Evolutionary conservation across 2,888 invertebrate genomes (phyloP).

Genomic region (Mesoligia furuncula): DNA sequence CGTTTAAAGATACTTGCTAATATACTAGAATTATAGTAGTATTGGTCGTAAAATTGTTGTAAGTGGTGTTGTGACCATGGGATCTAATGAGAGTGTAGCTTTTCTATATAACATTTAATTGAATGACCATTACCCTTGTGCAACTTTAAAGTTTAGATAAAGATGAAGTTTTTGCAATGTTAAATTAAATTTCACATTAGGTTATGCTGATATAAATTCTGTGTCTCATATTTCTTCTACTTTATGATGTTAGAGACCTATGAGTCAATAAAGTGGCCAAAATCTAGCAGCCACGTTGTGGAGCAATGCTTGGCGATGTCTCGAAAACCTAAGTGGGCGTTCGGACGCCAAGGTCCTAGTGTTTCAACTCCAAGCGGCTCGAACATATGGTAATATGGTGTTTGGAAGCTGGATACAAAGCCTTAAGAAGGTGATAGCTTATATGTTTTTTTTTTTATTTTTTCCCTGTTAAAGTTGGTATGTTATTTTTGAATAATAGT

Average conservation of each 20-base stretch:
- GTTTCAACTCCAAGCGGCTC: background rate
- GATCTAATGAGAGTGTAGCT: conserved; percentile 5
- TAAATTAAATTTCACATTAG: background rate
- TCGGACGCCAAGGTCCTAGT: background rate
- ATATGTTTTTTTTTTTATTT: too few relatives aligned
- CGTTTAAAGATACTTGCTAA: conserved; percentile 19
- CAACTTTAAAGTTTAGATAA: conserved; percentile 3
- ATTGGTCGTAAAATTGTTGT: conserved; percentile 28
- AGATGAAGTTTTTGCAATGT: background rate
- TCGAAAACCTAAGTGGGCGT: background rate
- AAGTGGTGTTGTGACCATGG: conserved; percentile 9
- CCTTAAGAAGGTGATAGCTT: too few relatives aligned
- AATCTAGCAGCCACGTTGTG: background rate
- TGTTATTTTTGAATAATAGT: too few relatives aligned
- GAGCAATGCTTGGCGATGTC: background rate
- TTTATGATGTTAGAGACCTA: background rate
- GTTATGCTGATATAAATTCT: background rate
- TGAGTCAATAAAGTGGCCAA: background rate
- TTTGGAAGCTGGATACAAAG: too few relatives aligned
- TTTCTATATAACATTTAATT: conserved; percentile 4
- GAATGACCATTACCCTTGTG: background rate
- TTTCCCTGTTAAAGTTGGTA: too few relatives aligned
- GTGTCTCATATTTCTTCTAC: background rate
- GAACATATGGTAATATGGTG: too few relatives aligned
- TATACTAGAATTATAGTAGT: conserved; percentile 27